Base-by-base conservation (phyloP, 1,140 invertebrate species). In the Drosophila sulfurigaster region DNA sequence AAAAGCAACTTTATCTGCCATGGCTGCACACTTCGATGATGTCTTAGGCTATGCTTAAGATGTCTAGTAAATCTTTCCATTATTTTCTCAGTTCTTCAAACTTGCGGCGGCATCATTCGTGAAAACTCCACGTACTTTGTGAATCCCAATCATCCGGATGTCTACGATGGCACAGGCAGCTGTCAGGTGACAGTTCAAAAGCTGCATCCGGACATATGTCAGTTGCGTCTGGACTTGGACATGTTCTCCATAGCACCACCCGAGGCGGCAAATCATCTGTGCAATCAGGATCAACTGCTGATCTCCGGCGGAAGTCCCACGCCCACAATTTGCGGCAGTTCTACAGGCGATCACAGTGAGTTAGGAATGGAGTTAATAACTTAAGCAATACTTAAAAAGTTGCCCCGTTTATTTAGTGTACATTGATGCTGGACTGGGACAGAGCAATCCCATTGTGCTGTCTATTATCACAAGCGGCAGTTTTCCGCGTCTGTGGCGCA, bases 71-170 rank as follows among this genome's bases (percentile, higher is more conserved):
- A 38, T 57, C 3, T 32, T 5, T 2, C 6, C 7, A 20, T 38
- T 32, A 51, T 82, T 82, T 6, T 16, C 28, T 2, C 82, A 97
- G 96, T 97, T 91, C 94, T 96, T 71, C 94, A 94, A 16, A 95
- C 95, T 0, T 98, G 97, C 76, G 96, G 96, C 0, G 95, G 95
- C 35, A 94, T 94, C 2, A 96, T 96, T 0, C 93, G 94, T 13
- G 95, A 97, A 85, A 98, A 98, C 91, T 95, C 95, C 4, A 97
- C 96, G 0, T 97, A 97, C 86, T 98, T 98, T 82, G 96, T 97
- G 4, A 97, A 97, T 91, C 93, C 94, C 8, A 96, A 96, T 66
- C 97, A 96, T 93, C 97, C 97, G 1, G 94, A 95, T 7, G 87
- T 94, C 1, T 97, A 95, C 71, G 96, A 97, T 75, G 95, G 94